Evolutionary conservation across 92 coral and sea anemone species (phyloP).

Genomic region (Virgularia gustaviana): DNA sequence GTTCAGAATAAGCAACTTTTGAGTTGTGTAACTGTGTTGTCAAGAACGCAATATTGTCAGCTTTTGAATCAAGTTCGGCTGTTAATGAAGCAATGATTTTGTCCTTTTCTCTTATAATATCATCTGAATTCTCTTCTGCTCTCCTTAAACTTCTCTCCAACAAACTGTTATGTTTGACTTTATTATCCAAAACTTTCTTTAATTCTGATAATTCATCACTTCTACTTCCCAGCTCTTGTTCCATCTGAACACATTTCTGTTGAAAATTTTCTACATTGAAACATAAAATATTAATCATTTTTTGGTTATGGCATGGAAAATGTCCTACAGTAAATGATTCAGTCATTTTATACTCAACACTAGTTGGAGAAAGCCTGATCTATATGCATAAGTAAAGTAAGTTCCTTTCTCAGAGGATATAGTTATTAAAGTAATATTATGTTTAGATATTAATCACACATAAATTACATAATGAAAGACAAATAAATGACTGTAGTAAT

Average conservation of each 20-base stretch:
- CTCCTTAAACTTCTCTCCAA: conserved; percentile 67
- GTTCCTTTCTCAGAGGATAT: too few relatives aligned
- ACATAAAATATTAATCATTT: background rate
- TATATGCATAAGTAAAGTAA: too few relatives aligned
- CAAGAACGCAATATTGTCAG: conserved; percentile 86
- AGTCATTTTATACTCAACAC: too few relatives aligned
- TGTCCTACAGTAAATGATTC: too few relatives aligned
- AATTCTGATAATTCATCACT: conserved; percentile 73
- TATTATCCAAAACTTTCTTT: conserved; percentile 66
- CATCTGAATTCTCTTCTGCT: conserved; percentile 63
- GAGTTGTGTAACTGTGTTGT: conserved; percentile 85
- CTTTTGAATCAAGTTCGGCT: conserved; percentile 81
- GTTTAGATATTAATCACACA: too few relatives aligned
- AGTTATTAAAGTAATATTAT: too few relatives aligned
- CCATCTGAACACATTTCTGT: conserved; percentile 47
- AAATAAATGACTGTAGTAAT: too few relatives aligned
- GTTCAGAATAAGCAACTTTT: conserved; percentile 67
- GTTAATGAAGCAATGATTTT: conserved; percentile 55
- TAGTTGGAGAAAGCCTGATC: too few relatives aligned
- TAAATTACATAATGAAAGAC: too few relatives aligned
- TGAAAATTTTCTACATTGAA: conserved; percentile 48
- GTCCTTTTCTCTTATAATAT: conserved; percentile 62
- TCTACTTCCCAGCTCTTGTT: conserved; percentile 55
- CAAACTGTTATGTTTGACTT: conserved; percentile 62
- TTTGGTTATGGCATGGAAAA: too few relatives aligned